These are phyloP conservation scores for Dicrurus megarhynchus DNA, from an alignment of 2,113 vertebrate genomes.

Conservation along the genomic window DNA sequence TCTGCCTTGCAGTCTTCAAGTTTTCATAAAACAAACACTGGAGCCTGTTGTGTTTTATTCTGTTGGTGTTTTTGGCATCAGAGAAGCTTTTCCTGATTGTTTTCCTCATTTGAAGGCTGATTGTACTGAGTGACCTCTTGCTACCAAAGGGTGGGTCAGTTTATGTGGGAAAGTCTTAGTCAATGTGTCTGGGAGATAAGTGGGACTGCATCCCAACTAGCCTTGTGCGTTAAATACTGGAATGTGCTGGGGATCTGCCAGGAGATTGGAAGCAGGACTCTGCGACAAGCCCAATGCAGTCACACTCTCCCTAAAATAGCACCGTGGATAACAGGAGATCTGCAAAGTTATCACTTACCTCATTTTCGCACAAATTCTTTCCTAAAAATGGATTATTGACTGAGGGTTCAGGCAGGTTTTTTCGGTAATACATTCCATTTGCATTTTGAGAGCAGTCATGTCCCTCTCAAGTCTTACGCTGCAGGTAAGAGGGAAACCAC, in stretches of 20 bases:
- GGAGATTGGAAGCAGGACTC: conserved; percentile 63
- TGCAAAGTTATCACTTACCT: conserved; percentile 66
- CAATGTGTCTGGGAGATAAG: conserved; percentile 55
- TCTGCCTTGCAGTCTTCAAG: neutral
- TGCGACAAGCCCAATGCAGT: conserved; percentile 59
- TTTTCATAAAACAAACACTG: neutral
- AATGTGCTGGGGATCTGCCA: conserved; percentile 71
- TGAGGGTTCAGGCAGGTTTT: neutral
- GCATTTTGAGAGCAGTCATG: neutral
- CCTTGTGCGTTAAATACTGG: conserved; percentile 32
- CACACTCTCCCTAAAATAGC: conserved; percentile 68
- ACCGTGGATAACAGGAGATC: conserved; percentile 40
- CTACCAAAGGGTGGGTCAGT: conserved; percentile 45
- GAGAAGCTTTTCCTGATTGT: conserved; percentile 13
- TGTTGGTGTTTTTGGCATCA: neutral
- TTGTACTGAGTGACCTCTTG: conserved; percentile 43
- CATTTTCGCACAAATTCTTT: conserved; percentile 44
- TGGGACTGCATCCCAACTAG: conserved; percentile 38
- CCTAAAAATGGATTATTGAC: conserved; percentile 31
- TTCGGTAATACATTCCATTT: neutral
- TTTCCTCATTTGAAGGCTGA: conserved; percentile 44
- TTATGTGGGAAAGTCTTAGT: conserved; percentile 53
- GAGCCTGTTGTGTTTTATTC: neutral
- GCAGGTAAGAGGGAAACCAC: neutral
- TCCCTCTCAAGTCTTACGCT: neutral